Percentiles rank a stretch among this genome's conserved stretches.
phyloP scores from a whole-genome alignment of 2,113 vertebrate species.

The Rhizomys pruinosus region DNA sequence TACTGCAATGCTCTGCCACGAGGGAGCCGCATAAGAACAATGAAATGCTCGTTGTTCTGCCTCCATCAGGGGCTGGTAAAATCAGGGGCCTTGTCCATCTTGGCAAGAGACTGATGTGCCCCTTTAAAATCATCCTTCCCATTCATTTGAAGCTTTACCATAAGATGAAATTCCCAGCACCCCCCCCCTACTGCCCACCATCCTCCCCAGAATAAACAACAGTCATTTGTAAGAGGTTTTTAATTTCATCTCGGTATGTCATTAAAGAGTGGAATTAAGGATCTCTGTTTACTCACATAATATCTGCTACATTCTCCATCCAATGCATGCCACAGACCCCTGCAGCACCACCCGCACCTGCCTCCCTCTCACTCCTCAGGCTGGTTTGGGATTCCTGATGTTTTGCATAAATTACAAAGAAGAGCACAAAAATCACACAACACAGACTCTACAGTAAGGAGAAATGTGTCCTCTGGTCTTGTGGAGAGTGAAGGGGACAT shows the following conservation, averaged over 20 bases:
- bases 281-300: slow-evolving; percentile 69
- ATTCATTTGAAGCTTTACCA: background rate
- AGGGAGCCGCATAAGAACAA: fast-evolving
- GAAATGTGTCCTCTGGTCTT: slow-evolving; percentile 48
- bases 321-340: background rate
- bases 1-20: fast-evolving
- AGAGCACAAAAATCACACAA: slow-evolving; percentile 84
- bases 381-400: slow-evolving; percentile 26
- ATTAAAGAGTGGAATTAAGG: slow-evolving; percentile 74
- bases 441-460: slow-evolving; percentile 76
- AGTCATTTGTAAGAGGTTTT: slow-evolving; percentile 65
- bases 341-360: slow-evolving; percentile 35
- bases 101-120: background rate
- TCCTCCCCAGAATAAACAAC: slow-evolving; percentile 62
- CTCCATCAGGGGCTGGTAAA: background rate
- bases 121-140: background rate
- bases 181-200: background rate
- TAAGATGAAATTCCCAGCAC: background rate
- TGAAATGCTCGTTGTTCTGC: too few relatives aligned
- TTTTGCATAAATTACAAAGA: slow-evolving; percentile 79
- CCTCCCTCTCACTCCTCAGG: slow-evolving; percentile 45
- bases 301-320: slow-evolving; percentile 78
- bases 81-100: background rate
- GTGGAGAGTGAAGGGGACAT: background rate
- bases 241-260: slow-evolving; percentile 76